A percentile compares a stretch with the other conserved stretches of the same genome.
phyloP scores from a whole-genome alignment of 2,797 vertebrate genomes.

The Chaenodraco wilsoni region DNA sequence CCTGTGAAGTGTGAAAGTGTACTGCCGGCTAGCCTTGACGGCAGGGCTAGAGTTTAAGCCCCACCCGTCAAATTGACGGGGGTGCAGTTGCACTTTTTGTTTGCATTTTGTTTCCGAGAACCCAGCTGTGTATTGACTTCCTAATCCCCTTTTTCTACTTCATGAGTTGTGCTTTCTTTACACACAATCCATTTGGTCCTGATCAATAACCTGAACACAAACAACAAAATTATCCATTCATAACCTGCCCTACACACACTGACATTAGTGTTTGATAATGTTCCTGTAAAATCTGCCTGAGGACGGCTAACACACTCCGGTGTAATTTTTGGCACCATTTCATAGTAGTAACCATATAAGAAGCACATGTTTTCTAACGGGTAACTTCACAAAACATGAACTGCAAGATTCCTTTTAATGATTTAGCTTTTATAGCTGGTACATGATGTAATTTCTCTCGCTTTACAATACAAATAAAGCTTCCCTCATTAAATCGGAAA shows the following conservation, averaged over 20 bases:
- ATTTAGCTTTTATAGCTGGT: background rate
- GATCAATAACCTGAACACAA: conserved; percentile 23
- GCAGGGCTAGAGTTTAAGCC: too few relatives aligned
- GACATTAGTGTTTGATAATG: background rate
- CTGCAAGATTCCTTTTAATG: background rate
- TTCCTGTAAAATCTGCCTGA: background rate
- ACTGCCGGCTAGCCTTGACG: too few relatives aligned
- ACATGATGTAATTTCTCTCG: background rate
- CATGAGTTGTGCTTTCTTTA: conserved; percentile 1
- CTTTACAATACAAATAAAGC: conserved; percentile 10
- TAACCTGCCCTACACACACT: background rate
- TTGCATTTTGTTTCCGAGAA: conserved; percentile 32
- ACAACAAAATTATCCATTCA: background rate
- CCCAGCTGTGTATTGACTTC: conserved; percentile 36
- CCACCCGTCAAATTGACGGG: too few relatives aligned
- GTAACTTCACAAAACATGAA: conserved; percentile 1
- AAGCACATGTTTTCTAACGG: background rate
- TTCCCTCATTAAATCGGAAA: conserved; percentile 23
- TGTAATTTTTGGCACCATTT: conserved; percentile 6
- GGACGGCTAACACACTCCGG: conserved; percentile 1
- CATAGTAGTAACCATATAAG: conserved; percentile 7
- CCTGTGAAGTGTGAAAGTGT: too few relatives aligned
- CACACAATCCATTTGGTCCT: conserved; percentile 1
- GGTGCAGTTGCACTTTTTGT: conserved; percentile 11
- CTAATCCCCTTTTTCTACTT: conserved; percentile 15